phyloP scores from a whole-genome alignment of 2,113 vertebrate species.

The Rhinolophus sinicus region DNA sequence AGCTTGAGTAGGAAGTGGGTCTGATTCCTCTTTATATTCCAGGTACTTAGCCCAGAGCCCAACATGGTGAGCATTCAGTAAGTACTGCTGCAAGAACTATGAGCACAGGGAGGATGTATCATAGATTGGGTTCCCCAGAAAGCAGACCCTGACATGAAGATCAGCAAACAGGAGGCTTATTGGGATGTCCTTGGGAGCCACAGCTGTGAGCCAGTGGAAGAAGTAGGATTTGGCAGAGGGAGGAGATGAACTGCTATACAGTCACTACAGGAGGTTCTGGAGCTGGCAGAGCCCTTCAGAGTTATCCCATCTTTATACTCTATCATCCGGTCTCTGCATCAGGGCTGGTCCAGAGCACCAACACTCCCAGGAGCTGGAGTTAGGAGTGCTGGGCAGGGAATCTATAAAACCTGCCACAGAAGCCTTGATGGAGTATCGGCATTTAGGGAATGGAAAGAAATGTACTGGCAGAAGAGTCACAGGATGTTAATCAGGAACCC shows the following conservation, averaged over 20 bases:
- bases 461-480: background rate
- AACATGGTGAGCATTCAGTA: background rate
- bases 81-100: background rate
- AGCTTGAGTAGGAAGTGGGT: background rate
- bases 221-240: background rate
- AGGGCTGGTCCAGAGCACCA: background rate
- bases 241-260: background rate
- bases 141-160: background rate
- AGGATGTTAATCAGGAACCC: background rate
- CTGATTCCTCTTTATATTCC: background rate
- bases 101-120: background rate
- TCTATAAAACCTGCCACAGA: background rate
- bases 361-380: background rate
- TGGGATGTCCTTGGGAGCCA: background rate
- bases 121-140: background rate
- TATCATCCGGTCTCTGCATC: background rate
- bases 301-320: background rate
- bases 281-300: background rate
- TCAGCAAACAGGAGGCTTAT: background rate
- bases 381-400: background rate
- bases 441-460: background rate
- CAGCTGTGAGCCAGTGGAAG: background rate
- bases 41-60: background rate
- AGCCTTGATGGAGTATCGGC: background rate
- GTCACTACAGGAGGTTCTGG: background rate